Evolutionary conservation across 1,140 invertebrate species (phyloP), one percentile per base, ranked within the genome.

Genomic region (Brachionus koreanus): DNA sequence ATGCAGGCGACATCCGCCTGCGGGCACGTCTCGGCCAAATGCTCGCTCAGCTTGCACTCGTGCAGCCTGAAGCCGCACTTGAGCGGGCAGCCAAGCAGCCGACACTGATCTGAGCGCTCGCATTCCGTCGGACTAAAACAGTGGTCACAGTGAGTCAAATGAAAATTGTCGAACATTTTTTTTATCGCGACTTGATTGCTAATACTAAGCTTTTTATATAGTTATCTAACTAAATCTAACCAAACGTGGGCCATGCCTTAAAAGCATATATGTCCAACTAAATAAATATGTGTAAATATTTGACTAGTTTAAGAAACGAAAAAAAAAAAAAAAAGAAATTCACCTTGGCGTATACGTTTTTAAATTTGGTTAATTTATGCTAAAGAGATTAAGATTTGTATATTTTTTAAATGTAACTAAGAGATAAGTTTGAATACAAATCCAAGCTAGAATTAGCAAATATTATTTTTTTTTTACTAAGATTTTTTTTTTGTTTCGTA

Each of bases 281-380:
- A 37, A 37, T 65, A 65, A 65, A 33, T 65, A 65, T 65, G 25
- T 35, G 63, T 37, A 37, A 65, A 65, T 65, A 37, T 65, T 37
- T 65, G 33, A 65, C 25, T 13, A 33, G 16, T 65, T 65, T 65
- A 10, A 12, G n/a, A 12, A 46, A n/a, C 43, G 5, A 46, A 46
- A 1, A 46, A 12, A 12, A 12, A 46, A 12, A 46, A 46, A 12
- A 12, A 12, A 46, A 12, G 5, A 37, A 65, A 65, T 65, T 65
- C 61, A 65, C 61, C 61, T 65, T 65, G 61, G 61, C 61, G 61
- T 65, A 35, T 65, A 65, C 61, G 2, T 65, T 65, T 5, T 65
- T 33, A 33, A 65, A 65, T 65, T 65, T 52, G 49, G 33, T 37
- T 65, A 65, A 65, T 65, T 65, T 65, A 65, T 65, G 61, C 61